A percentile compares a stretch with the other conserved stretches of the same genome.
phyloP scores from a whole-genome alignment of 1,140 invertebrate genomes.

The Trypoxylus dichotomus region DNA sequence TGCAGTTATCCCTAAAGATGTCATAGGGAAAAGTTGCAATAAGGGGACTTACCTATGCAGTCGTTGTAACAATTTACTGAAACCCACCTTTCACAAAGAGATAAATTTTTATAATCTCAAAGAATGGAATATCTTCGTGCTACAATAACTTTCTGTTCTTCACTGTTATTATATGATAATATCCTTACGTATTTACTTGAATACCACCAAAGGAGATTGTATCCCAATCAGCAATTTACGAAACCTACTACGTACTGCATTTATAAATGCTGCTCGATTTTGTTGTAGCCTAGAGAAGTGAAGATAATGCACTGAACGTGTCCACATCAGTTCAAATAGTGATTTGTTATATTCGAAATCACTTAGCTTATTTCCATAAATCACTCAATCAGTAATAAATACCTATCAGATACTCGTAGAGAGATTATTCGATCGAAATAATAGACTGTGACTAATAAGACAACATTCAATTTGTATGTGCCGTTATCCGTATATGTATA shows the following conservation, averaged over 20 bases:
- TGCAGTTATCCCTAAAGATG: too few species aligned
- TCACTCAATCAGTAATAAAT: slow-evolving; percentile 23
- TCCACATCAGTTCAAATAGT: neutral
- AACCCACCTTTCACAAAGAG: too few species aligned
- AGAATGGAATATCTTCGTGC: too few species aligned
- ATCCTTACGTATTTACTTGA: neutral
- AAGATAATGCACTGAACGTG: neutral
- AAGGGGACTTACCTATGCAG: too few species aligned
- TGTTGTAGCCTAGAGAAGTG: neutral
- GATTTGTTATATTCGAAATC: slow-evolving; percentile 17
- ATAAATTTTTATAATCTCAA: too few species aligned
- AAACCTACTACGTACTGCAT: neutral
- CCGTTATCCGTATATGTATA: neutral
- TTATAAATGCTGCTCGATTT: neutral
- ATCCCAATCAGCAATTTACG: neutral
- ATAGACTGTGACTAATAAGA: slow-evolving; percentile 19
- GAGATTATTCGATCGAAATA: slow-evolving; percentile 14
- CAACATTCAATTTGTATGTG: slow-evolving; percentile 3
- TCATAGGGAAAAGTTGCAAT: too few species aligned
- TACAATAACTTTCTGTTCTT: too few species aligned
- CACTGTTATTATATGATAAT: neutral
- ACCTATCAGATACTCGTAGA: neutral
- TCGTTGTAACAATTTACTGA: too few species aligned
- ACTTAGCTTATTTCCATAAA: slow-evolving; percentile 20
- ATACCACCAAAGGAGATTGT: neutral